phyloP scores from a whole-genome alignment of 2,888 invertebrate species.

The Plagodis pulveraria region DNA sequence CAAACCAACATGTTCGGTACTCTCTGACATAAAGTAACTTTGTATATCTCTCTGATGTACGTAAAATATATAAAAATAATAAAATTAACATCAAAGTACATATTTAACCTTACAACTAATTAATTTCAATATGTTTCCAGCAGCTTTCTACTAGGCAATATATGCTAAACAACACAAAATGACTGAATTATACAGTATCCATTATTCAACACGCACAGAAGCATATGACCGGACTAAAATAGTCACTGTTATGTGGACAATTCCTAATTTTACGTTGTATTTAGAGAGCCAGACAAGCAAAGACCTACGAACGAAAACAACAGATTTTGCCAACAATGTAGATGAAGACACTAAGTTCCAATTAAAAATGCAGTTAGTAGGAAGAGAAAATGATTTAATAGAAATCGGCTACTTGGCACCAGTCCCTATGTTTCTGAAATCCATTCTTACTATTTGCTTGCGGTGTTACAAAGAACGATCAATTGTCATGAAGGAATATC shows the following conservation, averaged over 20 bases:
- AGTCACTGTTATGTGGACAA: constrained; percentile 73
- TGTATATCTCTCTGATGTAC: too few species aligned
- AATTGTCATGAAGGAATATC: constrained; percentile 73
- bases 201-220: constrained; percentile 70
- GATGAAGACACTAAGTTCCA: constrained; percentile 61
- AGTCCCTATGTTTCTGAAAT: constrained; percentile 69
- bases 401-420: constrained; percentile 74
- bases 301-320: constrained; percentile 69
- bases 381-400: constrained; percentile 71
- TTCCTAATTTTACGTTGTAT: constrained; percentile 66
- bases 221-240: constrained; percentile 75
- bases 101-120: too few species aligned
- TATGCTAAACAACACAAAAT: background rate
- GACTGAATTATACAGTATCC: constrained; percentile 42
- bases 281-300: constrained; percentile 64
- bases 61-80: too few species aligned
- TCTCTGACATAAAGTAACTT: too few species aligned
- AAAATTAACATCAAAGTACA: too few species aligned
- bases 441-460: constrained; percentile 68
- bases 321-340: constrained; percentile 46
- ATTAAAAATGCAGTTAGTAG: constrained; percentile 74
- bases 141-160: too few species aligned
- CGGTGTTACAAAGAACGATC: constrained; percentile 76
- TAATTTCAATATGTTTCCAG: too few species aligned
- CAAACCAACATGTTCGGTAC: too few species aligned